Base-by-base conservation (phyloP, 2,888 invertebrate species). In the Drosophila vallismaia region DNA sequence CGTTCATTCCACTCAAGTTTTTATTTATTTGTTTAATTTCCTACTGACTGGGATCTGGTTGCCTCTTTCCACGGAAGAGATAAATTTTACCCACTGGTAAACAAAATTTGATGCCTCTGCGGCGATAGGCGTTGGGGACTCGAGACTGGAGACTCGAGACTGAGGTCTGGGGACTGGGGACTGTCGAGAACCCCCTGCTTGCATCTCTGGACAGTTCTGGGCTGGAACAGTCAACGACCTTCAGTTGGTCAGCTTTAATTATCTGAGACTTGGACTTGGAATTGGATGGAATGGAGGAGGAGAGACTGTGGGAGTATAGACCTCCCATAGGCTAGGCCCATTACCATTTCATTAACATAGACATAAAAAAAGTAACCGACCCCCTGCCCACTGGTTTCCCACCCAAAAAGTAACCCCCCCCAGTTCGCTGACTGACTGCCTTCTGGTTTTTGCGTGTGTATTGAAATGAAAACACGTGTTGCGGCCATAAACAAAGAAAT, bases 271-370 rank as follows among this genome's bases (percentile, higher is more conserved):
- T 51, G 51, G 46, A 36, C 1, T 28, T n/a, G 12, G 36, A n/a
- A 36, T 36, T n/a, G 12, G n/a, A 33, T 33, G 33, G n/a, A 36
- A 36, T n/a, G 36, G 36, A 36, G 36, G n/a, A 48, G 50, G 28
- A 40, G 53, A 52, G 52, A 48, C 67, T 53, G 67, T 53, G 57
- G 56, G 10, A 56, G 57, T 38, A 24, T 12, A 12, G 31, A 52
- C 45, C 38, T 36, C 38, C 54, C 56, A 38, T 42, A 40, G 59
- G 31, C 44, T 45, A 46, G 50, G 59, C 33, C 70, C 64, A 88
- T 88, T 83, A 88, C 86, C 83, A 83, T 83, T 83, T 83, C 86
- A 83, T 83, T 83, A 83, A 77, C 88, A 83, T 88, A 88, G 56
- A 69, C 83, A 86, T 86, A 83, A 88, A 80, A 76, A 36, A n/a